Percentiles rank a stretch among this genome's conserved stretches.
Conservation (phyloP, 37 sponge, comb jelly and placozoan genomes). For the Bolinopsis microptera region DNA sequence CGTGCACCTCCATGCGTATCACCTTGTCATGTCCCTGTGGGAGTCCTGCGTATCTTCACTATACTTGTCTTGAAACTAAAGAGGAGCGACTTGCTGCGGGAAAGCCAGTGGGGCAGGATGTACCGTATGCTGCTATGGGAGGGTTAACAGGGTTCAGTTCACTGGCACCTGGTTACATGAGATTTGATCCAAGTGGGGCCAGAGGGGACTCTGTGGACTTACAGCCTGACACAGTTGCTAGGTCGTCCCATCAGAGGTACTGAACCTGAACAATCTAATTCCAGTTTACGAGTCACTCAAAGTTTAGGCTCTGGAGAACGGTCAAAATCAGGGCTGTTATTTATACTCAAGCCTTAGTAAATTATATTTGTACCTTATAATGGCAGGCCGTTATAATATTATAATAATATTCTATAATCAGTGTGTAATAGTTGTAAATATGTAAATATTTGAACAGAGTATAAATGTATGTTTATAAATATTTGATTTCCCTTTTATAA, state of each 20-base stretch:
- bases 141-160: conserved; percentile 69
- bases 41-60: not conserved
- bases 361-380: too few species aligned
- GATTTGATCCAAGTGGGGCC: conserved; percentile 67
- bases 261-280: too few species aligned
- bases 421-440: too few species aligned
- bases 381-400: too few species aligned
- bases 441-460: too few species aligned
- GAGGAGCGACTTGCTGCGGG: conserved; percentile 64
- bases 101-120: conserved; percentile 67
- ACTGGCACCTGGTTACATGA: conserved; percentile 65
- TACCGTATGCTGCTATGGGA: conserved; percentile 70
- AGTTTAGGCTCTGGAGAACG: too few species aligned
- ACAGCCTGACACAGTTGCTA: not conserved
- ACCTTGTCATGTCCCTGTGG: conserved; percentile 67
- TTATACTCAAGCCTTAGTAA: too few species aligned
- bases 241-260: not conserved
- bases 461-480: too few species aligned
- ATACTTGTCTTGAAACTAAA: conserved; percentile 60
- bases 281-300: too few species aligned
- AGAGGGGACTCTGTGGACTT: conserved; percentile 37
- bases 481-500: too few species aligned
- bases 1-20: not conserved
- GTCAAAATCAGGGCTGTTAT: too few species aligned
- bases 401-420: too few species aligned